Percentiles rank a stretch among this genome's conserved stretches.
Conservation (phyloP, 1,140 invertebrate species). For the Sesamia nonagrioides region DNA sequence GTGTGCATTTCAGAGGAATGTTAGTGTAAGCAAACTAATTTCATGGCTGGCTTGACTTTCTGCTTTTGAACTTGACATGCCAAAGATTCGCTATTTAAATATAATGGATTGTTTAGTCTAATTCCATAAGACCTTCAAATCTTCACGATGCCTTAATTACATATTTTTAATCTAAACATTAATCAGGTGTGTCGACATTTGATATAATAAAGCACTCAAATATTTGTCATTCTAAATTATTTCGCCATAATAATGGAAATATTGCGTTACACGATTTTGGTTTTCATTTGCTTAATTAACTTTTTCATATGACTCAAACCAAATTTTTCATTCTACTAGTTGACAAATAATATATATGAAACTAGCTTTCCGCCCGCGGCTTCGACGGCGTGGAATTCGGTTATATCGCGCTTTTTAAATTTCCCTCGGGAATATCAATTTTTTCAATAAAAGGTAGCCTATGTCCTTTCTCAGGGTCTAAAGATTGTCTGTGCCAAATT, state of each 20-base stretch:
- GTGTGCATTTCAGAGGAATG: neutral
- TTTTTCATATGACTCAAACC: no score
- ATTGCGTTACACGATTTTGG: neutral
- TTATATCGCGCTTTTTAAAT: no score
- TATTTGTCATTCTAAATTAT: slow-evolving; percentile 10
- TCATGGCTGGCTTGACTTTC: neutral
- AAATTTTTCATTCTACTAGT: no score
- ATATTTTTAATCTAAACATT: slow-evolving; percentile 29
- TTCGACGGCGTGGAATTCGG: no score
- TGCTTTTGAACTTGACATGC: slow-evolving; percentile 31
- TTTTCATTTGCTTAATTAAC: neutral
- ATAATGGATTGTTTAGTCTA: slow-evolving; percentile 27
- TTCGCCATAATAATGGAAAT: slow-evolving; percentile 4
- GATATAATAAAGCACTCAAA: slow-evolving; percentile 18
- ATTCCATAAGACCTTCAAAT: slow-evolving; percentile 24
- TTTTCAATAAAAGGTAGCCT: no score
- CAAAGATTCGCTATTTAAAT: slow-evolving; percentile 2
- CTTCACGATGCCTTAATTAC: slow-evolving; percentile 24
- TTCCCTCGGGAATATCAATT: no score
- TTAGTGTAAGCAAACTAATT: neutral
- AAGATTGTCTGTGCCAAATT: no score
- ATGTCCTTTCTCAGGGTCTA: no score
- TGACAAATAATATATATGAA: no score
- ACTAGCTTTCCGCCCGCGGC: no score
- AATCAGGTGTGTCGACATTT: slow-evolving; percentile 25